Percentiles rank a stretch among this genome's conserved stretches.
These are phyloP conservation scores for Gracilinanus agilis DNA, from an alignment of 2,113 vertebrate genomes.

Conservation along the genomic window DNA sequence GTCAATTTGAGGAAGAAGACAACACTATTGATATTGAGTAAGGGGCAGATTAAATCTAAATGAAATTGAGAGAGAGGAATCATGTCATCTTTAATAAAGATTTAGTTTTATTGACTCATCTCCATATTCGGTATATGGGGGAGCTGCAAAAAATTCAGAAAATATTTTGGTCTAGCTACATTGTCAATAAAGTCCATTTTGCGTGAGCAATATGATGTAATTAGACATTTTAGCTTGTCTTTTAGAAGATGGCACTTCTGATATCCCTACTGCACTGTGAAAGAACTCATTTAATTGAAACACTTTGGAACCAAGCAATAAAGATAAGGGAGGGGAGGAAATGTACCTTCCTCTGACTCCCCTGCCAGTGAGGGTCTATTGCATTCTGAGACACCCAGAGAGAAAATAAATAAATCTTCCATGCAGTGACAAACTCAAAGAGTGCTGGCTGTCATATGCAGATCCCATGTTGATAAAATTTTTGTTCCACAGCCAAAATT, in stretches of 20 bases:
- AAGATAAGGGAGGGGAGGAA: conserved; percentile 53
- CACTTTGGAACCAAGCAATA: conserved; percentile 64
- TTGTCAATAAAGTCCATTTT: conserved; percentile 69
- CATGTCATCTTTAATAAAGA: conserved; percentile 61
- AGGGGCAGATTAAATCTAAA: not conserved
- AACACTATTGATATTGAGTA: not conserved
- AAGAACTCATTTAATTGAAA: conserved; percentile 1
- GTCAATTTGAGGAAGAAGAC: not conserved
- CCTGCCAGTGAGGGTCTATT: conserved; percentile 21
- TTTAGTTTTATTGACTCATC: conserved; percentile 64
- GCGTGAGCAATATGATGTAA: conserved; percentile 61
- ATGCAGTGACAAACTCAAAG: not conserved
- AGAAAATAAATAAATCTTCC: conserved; percentile 46
- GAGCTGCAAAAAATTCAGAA: conserved; percentile 11
- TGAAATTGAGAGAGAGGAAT: conserved; percentile 45
- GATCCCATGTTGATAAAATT: not conserved
- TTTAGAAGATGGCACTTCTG: conserved; percentile 52
- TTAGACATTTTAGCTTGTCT: conserved; percentile 57
- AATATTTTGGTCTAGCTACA: conserved; percentile 58
- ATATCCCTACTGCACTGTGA: not conserved
- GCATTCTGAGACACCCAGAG: conserved; percentile 1
- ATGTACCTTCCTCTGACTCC: conserved; percentile 6
- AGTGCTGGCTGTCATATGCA: conserved; percentile 2
- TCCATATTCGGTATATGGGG: not conserved
- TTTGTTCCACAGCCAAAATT: conserved; percentile 44